Evolutionary conservation across 2,797 vertebrate genomes (phyloP).

Genomic region (Gallinago solitaria): DNA sequence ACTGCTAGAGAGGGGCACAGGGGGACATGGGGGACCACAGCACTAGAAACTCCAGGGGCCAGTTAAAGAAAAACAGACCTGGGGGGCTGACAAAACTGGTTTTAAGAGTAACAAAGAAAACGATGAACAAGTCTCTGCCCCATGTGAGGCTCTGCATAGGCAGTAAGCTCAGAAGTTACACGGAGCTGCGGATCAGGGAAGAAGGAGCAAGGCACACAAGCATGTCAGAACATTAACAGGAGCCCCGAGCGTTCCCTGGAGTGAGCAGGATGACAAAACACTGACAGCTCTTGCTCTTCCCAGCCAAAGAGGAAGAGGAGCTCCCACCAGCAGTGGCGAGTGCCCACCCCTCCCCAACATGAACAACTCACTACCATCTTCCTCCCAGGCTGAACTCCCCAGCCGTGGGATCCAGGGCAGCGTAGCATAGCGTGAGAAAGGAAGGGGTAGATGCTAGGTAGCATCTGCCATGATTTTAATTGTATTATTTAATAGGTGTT

Average conservation of each 20-base stretch:
- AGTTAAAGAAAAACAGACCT: not conserved
- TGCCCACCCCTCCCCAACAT: accelerated
- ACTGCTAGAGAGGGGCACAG: not conserved
- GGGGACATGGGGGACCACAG: not conserved
- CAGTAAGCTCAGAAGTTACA: not conserved
- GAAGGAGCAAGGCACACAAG: not conserved
- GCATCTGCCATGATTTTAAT: not conserved
- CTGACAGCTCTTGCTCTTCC: not conserved
- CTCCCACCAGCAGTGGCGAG: not conserved
- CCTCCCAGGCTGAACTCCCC: not conserved
- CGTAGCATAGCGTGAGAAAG: accelerated
- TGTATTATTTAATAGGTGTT: not conserved
- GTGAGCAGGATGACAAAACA: not conserved
- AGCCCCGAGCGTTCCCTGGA: accelerated
- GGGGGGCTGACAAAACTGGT: not conserved
- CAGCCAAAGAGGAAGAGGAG: not conserved
- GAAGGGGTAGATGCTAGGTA: not conserved
- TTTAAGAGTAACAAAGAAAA: not conserved
- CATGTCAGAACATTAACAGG: not conserved
- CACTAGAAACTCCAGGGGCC: accelerated
- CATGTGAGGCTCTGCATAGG: accelerated
- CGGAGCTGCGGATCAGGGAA: not conserved
- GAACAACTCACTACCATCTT: accelerated
- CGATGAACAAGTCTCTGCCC: not conserved
- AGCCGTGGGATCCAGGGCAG: not conserved